Conservation (phyloP, 1,140 invertebrate species). For the Caenorhabditis latens region DNA sequence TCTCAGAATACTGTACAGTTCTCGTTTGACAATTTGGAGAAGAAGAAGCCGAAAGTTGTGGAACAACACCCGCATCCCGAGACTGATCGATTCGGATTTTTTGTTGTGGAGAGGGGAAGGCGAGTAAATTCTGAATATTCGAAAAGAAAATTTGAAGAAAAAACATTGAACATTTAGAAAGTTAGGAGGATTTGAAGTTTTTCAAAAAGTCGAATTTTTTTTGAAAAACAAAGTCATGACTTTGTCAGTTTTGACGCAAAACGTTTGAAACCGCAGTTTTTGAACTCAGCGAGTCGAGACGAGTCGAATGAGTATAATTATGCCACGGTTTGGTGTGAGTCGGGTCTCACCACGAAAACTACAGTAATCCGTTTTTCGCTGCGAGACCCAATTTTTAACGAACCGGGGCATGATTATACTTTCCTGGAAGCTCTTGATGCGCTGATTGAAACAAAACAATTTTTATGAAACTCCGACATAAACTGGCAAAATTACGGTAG, state of each 20-base stretch:
- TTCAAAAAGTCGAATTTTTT: too few relatives aligned
- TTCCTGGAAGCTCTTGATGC: too few relatives aligned
- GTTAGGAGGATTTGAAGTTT: too few relatives aligned
- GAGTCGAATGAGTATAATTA: too few relatives aligned
- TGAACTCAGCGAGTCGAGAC: too few relatives aligned
- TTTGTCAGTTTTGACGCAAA: too few relatives aligned
- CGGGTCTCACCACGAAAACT: too few relatives aligned
- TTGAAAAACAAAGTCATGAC: neutral
- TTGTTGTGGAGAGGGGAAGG: neutral
- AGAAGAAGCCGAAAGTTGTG: neutral
- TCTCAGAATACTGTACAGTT: conserved; percentile 8
- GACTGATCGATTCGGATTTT: conserved; percentile 45
- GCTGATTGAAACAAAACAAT: neutral
- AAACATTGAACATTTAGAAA: too few relatives aligned
- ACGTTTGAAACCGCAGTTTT: too few relatives aligned
- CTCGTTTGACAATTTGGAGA: neutral
- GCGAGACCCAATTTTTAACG: neutral
- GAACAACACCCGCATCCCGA: neutral
- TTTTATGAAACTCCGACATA: neutral
- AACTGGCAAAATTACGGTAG: neutral
- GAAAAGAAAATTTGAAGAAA: neutral
- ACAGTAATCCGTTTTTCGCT: too few relatives aligned
- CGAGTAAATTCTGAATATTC: neutral
- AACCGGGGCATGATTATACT: neutral
- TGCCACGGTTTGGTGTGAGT: too few relatives aligned